Percentiles rank a stretch among this genome's conserved stretches.
Evolutionary conservation across 2,113 vertebrate species (phyloP).

Genomic region (Hippocampus abdominalis): DNA sequence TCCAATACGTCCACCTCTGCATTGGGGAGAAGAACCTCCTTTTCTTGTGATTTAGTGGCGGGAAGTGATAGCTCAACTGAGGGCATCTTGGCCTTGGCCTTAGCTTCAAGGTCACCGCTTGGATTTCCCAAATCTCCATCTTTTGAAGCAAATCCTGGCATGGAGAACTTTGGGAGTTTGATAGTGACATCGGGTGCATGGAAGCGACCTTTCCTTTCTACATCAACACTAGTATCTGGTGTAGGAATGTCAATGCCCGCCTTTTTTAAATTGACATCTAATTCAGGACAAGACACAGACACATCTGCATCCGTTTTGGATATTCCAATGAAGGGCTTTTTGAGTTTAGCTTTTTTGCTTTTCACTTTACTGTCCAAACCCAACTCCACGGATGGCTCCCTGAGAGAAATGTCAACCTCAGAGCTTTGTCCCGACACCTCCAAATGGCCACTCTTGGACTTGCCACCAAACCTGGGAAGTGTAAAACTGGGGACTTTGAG

Average conservation of each 20-base stretch:
- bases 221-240: constrained; percentile 45
- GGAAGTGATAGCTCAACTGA: constrained; percentile 70
- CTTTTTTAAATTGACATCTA: constrained; percentile 57
- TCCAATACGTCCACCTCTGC: constrained; percentile 61
- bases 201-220: constrained; percentile 44
- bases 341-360: constrained; percentile 74
- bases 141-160: constrained; percentile 64
- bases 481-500: constrained; percentile 73
- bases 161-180: constrained; percentile 71
- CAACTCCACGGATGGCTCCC: constrained; percentile 56
- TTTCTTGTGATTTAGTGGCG: constrained; percentile 49
- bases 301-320: constrained; percentile 63
- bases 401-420: constrained; percentile 47
- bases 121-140: constrained; percentile 39
- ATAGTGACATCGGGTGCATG: constrained; percentile 49
- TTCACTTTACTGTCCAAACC: constrained; percentile 61
- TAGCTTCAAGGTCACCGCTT: constrained; percentile 43
- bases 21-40: constrained; percentile 59
- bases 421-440: constrained; percentile 37
- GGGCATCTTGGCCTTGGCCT: constrained; percentile 70
- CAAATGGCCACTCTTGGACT: constrained; percentile 57
- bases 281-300: constrained; percentile 47
- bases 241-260: constrained; percentile 38
- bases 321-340: constrained; percentile 76
- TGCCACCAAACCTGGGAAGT: constrained; percentile 75